Conservation (phyloP, 2,797 vertebrate species). For the Simalia tracyae region DNA sequence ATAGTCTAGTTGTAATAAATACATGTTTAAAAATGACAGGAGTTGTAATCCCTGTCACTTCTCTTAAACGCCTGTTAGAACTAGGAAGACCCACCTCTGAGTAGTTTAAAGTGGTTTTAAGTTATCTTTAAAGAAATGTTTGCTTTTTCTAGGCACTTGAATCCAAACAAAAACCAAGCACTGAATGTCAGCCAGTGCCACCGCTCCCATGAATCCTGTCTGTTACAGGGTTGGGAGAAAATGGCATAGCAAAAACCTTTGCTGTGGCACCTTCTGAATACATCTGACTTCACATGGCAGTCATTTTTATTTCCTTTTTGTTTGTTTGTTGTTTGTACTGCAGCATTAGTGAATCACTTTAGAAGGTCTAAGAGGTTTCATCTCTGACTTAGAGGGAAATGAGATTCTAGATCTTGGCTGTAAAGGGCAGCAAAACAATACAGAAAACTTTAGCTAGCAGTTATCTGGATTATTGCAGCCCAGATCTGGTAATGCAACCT, state of each 20-base stretch:
- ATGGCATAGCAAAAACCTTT: slow-evolving; percentile 20
- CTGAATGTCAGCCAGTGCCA: slow-evolving; percentile 17
- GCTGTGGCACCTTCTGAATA: background rate
- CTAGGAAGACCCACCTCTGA: background rate
- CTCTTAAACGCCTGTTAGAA: background rate
- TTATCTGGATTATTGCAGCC: background rate
- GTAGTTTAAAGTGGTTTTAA: background rate
- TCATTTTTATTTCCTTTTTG: background rate
- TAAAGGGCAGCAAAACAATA: background rate
- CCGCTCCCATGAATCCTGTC: slow-evolving; percentile 35
- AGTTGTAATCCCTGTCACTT: background rate
- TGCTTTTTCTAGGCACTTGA: slow-evolving; percentile 14
- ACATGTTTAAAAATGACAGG: background rate
- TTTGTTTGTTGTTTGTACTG: background rate
- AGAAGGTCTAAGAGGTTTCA: too few relatives aligned
- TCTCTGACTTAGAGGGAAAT: background rate
- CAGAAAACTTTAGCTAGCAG: background rate
- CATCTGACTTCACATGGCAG: background rate
- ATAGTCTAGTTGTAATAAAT: slow-evolving; percentile 27
- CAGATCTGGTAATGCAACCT: background rate
- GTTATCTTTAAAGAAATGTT: slow-evolving; percentile 4
- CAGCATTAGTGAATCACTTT: background rate
- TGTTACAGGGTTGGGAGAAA: slow-evolving; percentile 4
- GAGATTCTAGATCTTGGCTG: background rate
- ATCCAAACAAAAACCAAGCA: slow-evolving; percentile 36